Evolutionary conservation across 2,888 invertebrate species (phyloP), one percentile per base, ranked within the genome.

Genomic region (Eudemis profundana): DNA sequence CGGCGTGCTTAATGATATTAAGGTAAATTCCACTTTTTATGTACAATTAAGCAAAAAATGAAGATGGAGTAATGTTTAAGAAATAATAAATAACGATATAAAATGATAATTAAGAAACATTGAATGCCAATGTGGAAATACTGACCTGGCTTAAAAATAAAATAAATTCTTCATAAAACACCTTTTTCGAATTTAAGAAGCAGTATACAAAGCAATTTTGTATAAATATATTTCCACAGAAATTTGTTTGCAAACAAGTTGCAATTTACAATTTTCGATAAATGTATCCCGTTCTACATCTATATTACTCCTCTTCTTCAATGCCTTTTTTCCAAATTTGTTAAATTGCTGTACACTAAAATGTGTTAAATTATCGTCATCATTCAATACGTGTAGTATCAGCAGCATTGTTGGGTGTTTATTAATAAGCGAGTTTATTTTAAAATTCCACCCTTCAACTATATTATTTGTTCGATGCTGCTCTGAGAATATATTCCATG

Each of bases 371-470:
- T 44, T 44, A 46, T 46, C 46, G 17, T 46, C 46, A n/a, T 19
- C 17, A 19, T 46, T 19, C 23, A 46, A 46, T 38, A 53, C 36
- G 23, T 23, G 23, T 23, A 23, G 23, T 23, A 23, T 51, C 33
- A 15, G 36, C 36, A 51, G n/a, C 38, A 51, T 51, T 51, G 38
- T 51, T 17, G 51, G 51, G 38, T 51, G 51, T 51, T 51, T 51
- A 51, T 51, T 51, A 29, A 51, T n/a, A 17, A 51, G 51, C 15
- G 14, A 33, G 33, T 51, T 51, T 36, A 51, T 51, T 51, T 51
- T 51, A 51, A 51, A 51, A 51, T 51, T 51, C 38, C 51, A 51
- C 14, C 51, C 36, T n/a, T 51, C 51, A 4, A 51, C 51, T 51
- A 36, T 51, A 51, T 51, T 51, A 27, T 42, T 42, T n/a, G n/a